phyloP scores from a whole-genome alignment of 2,113 vertebrate genomes.

The Chloropsis hardwickii region DNA sequence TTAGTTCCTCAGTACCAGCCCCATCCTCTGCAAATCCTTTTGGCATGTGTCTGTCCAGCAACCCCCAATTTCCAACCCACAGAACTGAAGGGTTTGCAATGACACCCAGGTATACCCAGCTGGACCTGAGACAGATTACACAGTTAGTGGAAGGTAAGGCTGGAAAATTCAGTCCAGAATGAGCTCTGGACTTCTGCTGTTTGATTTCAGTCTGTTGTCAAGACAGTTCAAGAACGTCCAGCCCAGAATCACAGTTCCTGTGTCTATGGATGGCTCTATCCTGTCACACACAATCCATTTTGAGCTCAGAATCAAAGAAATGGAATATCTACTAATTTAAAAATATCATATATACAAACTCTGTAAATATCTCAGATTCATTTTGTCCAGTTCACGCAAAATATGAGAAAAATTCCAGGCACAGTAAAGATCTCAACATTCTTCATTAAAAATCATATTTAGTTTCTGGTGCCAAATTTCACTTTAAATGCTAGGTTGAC shows the following conservation, averaged over 20 bases:
- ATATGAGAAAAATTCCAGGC: not conserved
- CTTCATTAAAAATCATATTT: conserved; percentile 3
- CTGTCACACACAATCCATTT: not conserved
- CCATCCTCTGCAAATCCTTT: not conserved
- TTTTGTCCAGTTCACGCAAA: not conserved
- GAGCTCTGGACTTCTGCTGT: not conserved
- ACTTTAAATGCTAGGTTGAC: conserved; percentile 38
- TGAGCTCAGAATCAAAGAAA: not conserved
- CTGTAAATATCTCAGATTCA: not conserved
- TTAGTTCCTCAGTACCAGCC: not conserved
- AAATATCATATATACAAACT: not conserved
- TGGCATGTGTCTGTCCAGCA: not conserved
- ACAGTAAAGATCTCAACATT: not conserved
- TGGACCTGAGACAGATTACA: not conserved
- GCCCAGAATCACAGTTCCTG: rapidly evolving
- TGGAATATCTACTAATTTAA: not conserved
- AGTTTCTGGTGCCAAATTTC: conserved; percentile 5
- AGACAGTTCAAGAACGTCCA: not conserved
- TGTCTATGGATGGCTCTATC: not conserved
- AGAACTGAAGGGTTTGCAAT: not conserved
- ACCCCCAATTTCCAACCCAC: not conserved
- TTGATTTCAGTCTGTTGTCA: not conserved
- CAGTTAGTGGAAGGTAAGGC: not conserved
- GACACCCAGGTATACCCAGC: not conserved
- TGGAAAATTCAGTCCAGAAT: not conserved